Percentiles rank a stretch among this genome's conserved stretches.
These are phyloP conservation scores for Drosophila birchii DNA, from an alignment of 2,888 invertebrate genomes.

Conservation along the genomic window DNA sequence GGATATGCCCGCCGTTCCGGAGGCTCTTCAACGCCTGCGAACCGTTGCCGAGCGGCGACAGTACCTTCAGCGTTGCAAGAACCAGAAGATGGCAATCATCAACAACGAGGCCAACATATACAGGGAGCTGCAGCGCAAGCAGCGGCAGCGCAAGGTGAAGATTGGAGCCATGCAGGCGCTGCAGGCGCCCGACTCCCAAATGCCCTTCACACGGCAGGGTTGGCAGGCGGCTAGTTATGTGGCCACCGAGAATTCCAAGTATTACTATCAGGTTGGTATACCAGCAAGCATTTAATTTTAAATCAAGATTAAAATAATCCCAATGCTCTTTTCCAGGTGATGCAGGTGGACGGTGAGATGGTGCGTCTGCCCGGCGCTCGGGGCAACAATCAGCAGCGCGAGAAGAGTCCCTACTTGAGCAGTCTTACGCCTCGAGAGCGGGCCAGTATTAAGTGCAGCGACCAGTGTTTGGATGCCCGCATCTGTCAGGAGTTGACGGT, in stretches of 20 bases:
- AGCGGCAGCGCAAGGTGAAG: constrained; percentile 78
- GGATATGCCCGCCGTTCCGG: constrained; percentile 82
- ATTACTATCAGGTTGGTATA: constrained; percentile 81
- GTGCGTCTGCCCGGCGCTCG: constrained; percentile 79
- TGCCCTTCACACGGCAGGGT: constrained; percentile 83
- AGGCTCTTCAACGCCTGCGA: constrained; percentile 84
- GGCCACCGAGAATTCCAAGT: constrained; percentile 81
- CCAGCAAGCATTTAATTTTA: background rate
- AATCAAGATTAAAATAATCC: background rate
- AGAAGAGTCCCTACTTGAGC: constrained; percentile 72
- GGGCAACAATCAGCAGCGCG: constrained; percentile 80
- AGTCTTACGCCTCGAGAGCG: constrained; percentile 27
- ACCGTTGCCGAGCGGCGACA: constrained; percentile 86
- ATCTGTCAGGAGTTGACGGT: constrained; percentile 68
- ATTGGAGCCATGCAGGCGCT: constrained; percentile 72
- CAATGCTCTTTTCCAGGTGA: constrained; percentile 28
- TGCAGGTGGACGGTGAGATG: constrained; percentile 74
- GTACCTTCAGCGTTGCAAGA: constrained; percentile 83
- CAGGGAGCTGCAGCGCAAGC: constrained; percentile 82
- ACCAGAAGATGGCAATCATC: constrained; percentile 83
- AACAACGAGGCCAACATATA: constrained; percentile 84
- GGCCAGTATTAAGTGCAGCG: constrained; percentile 28
- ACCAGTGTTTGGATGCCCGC: constrained; percentile 66
- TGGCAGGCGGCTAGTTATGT: constrained; percentile 84
- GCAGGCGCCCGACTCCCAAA: constrained; percentile 69